phyloP scores from a whole-genome alignment of 1,140 invertebrate genomes.

The Trinorchestia longiramus region DNA sequence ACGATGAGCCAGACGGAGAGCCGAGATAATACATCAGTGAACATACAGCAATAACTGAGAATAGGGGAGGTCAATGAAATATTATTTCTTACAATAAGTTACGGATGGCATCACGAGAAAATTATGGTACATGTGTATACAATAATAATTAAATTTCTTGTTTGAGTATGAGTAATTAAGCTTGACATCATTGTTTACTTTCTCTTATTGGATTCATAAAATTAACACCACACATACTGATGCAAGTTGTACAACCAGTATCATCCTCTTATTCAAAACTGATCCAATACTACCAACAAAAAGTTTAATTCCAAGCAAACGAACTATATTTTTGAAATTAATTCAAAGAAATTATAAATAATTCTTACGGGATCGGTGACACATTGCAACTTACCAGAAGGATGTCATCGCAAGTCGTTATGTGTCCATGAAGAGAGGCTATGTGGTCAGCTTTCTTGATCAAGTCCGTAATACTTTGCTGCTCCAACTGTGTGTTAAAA shows the following conservation, averaged over 20 bases:
- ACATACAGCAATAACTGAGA: too few species aligned
- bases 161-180: neutral
- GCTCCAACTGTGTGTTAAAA: constrained; percentile 4
- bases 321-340: too few species aligned
- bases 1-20: too few species aligned
- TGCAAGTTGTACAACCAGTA: neutral
- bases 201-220: neutral
- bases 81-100: too few species aligned
- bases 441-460: constrained; percentile 41
- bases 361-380: too few species aligned
- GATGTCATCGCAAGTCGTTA: constrained; percentile 22
- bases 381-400: neutral
- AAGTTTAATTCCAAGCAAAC: neutral
- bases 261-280: neutral
- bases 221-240: neutral
- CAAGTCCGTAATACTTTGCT: constrained; percentile 11
- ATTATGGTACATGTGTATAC: too few species aligned
- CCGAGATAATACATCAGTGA: too few species aligned
- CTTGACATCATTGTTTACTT: neutral
- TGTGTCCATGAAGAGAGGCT: neutral
- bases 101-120: too few species aligned
- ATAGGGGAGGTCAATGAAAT: too few species aligned
- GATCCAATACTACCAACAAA: neutral
- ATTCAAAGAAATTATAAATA: too few species aligned
- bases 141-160: too few species aligned